Evolutionary conservation across 2,797 vertebrate species (phyloP), one percentile per base, ranked within the genome.

Genomic region (Acrossocheilus fasciatus): DNA sequence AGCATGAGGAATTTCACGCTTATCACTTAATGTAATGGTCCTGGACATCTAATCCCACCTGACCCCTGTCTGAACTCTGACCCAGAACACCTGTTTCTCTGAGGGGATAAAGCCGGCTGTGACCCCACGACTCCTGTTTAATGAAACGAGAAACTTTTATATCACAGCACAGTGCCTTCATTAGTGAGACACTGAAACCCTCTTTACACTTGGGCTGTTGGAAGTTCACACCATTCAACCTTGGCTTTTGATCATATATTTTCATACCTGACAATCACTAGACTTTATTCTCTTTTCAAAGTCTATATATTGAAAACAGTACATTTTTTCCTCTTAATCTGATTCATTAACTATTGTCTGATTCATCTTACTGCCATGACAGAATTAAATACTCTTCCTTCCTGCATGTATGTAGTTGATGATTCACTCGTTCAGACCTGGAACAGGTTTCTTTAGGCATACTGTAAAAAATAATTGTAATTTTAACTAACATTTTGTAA

Each of bases 41-140:
- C 84, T n/a, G 64, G 45, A 79, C 41, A 77, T 82, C 73, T 92
- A 90, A 92, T 91, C 88, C 4, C 20, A 68, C 54, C 84, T 93
- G 92, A 92, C 90, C 92, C 86, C 87, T 57, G 70, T 1, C 0
- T 91, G 91, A 90, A 90, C 93, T 91, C 91, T 59, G 59, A 86
- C 87, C 82, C 75, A 47, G 90, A 90, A 89, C 93, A 94, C 90
- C 93, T 93, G 92, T 92, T 73, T 91, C 87, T 92, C 74, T 88
- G 87, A 86, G 86, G 87, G 88, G 75, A 86, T 87, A 66, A 80
- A 82, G 79, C 86, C 85, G 52, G 72, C 43, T 41, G 85, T 91
- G 93, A 91, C 91, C 90, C 85, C 11, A 81, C 89, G 91, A 88
- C 92, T 89, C 84, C 87, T 54, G 87, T 70, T 92, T 91, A 91